Conservation (phyloP, 2,113 vertebrate genomes). For the Mugil cephalus region DNA sequence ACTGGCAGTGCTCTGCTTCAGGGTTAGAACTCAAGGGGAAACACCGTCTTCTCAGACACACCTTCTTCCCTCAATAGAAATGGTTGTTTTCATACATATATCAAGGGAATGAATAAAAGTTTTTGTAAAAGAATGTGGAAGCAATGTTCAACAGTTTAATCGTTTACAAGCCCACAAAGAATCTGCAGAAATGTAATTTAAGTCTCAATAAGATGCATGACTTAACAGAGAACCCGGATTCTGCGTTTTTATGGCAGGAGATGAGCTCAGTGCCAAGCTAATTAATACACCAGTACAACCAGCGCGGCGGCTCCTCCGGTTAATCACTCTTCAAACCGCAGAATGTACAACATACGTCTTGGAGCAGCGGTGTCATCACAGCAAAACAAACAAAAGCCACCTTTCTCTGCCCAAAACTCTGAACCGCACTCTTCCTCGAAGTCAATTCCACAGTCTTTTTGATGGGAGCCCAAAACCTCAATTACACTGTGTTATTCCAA, state of each 20-base stretch:
- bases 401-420: conserved; percentile 33
- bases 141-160: conserved; percentile 31
- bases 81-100: conserved; percentile 16
- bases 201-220: conserved; percentile 52
- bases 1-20: conserved; percentile 36
- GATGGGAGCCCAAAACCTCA: conserved; percentile 57
- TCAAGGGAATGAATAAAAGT: conserved; percentile 28
- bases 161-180: conserved; percentile 56
- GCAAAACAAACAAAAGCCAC: conserved; percentile 60
- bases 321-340: conserved; percentile 1
- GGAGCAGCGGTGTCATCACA: conserved; percentile 34
- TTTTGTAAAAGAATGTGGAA: conserved; percentile 16
- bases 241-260: conserved; percentile 35
- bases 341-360: not conserved
- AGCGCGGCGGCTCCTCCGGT: conserved; percentile 6
- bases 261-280: conserved; percentile 17
- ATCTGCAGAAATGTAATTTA: conserved; percentile 49
- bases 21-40: conserved; percentile 29
- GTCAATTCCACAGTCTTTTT: conserved; percentile 44
- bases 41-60: conserved; percentile 53
- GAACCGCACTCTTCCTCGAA: conserved; percentile 47
- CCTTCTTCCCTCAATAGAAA: conserved; percentile 33
- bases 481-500: conserved; percentile 67
- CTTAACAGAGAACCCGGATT: conserved; percentile 45
- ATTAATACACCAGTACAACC: conserved; percentile 25